Evolutionary conservation across 2,113 vertebrate species (phyloP), one percentile per base, ranked within the genome.

Genomic region (Lycocorax pyrrhopterus): DNA sequence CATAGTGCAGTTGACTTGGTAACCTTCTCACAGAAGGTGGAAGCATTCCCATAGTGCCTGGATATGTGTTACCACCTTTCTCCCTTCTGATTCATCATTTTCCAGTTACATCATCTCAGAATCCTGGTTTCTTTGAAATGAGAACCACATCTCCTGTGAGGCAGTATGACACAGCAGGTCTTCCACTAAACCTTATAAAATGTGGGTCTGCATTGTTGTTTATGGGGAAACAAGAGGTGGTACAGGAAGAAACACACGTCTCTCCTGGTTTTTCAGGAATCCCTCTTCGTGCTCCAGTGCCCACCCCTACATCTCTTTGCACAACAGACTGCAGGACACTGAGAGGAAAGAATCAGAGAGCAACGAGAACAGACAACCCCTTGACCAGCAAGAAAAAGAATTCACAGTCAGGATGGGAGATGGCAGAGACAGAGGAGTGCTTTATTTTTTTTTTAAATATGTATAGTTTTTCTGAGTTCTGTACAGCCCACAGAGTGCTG

Each of bases 1-100:
- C 43, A 7, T 0, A 30, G 21, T 1, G 8, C 37, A 22, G 2
- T 44, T 26, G 67, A 21, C 20, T 6, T 32, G 15, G 47, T 30
- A 9, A 33, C 37, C 27, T 15, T 29, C 55, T 60, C 37, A 21
- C 13, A 20, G 3, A 20, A 16, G 7, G 17, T 0, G 37, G 51
- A 37, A 27, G 18, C 41, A 29, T 47, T 62, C 49, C 35, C 33
- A 1, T 2, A 25, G 64, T 7, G 9, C 59, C 59, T 39, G 52
- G 35, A 10, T 29, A 23, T 5, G 12, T 13, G n/a, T 58, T 12
- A 8, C 1, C 63, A 62, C 37, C 21, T 58, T 73, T 30, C 43
- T 56, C 51, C 60, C 29, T 66, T 46, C 59, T 53, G 5, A 37
- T 26, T 52, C 32, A 10, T 56, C 77, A 60, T 49, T 46, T 32